phyloP scores from a whole-genome alignment of 2,888 invertebrate species.

The Dichetophora obliterata region DNA sequence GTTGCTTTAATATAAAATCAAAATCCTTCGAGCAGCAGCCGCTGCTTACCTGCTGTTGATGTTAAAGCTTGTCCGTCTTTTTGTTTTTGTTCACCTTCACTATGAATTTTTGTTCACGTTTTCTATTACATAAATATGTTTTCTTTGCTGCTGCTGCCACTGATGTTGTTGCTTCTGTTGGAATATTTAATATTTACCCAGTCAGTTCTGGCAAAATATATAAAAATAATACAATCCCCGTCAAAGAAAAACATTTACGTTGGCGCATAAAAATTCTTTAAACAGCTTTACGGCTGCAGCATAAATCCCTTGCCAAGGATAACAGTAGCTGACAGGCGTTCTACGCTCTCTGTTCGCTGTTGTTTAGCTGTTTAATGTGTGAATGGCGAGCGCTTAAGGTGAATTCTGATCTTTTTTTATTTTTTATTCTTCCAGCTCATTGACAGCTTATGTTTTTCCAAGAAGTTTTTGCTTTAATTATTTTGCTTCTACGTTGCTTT shows the following conservation, averaged over 20 bases:
- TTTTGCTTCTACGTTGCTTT: not conserved
- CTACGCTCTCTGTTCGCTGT: not conserved
- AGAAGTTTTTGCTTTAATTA: not conserved
- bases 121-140: constrained; percentile 15
- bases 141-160: not conserved
- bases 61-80: not conserved
- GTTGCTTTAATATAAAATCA: constrained; percentile 6
- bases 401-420: no score
- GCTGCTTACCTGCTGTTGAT: not conserved
- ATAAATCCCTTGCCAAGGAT: constrained; percentile 18
- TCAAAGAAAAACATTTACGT: not conserved
- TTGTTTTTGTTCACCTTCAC: not conserved
- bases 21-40: not conserved
- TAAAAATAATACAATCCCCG: not conserved
- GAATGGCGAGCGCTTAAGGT: constrained; percentile 6
- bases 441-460: not conserved
- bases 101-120: not conserved
- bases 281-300: not conserved
- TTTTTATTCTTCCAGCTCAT: not conserved
- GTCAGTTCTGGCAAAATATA: not conserved
- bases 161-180: not conserved
- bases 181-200: constrained; percentile 25
- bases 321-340: not conserved
- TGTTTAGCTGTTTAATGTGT: not conserved
- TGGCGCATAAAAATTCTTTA: not conserved